These are phyloP conservation scores for Nemotelus nigrinus DNA, from an alignment of 2,888 invertebrate genomes.

Conservation along the genomic window DNA sequence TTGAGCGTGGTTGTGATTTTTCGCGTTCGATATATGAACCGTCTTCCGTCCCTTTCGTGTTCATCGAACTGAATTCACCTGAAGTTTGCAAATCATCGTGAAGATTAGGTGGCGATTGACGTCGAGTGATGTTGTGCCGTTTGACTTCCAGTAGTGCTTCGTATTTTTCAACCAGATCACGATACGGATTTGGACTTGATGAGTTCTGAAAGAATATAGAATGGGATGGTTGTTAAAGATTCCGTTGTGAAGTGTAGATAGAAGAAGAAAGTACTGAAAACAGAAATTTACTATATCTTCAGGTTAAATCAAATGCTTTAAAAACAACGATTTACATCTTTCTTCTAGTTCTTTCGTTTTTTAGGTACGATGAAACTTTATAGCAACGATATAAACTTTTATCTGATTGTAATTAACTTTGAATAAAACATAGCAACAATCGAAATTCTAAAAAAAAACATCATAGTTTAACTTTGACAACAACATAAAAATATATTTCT, in stretches of 20 bases:
- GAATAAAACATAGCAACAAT: too few species aligned
- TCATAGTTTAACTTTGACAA: too few species aligned
- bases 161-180: conserved; percentile 85
- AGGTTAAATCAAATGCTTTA: too few species aligned
- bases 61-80: conserved; percentile 75
- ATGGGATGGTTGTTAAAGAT: neutral
- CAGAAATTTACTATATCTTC: neutral
- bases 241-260: neutral
- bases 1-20: conserved; percentile 25
- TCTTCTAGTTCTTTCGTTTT: too few species aligned
- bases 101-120: conserved; percentile 61
- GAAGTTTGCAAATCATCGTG: conserved; percentile 79
- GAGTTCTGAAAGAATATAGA: conserved; percentile 53
- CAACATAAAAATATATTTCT: too few species aligned
- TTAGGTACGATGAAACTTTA: too few species aligned
- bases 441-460: too few species aligned
- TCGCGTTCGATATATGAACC: conserved; percentile 65
- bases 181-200: conserved; percentile 73
- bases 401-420: too few species aligned
- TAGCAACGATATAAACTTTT: too few species aligned
- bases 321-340: too few species aligned
- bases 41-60: conserved; percentile 71
- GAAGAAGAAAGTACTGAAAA: neutral
- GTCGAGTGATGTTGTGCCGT: conserved; percentile 70
- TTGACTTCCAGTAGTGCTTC: conserved; percentile 84